phyloP scores from a whole-genome alignment of 1,140 invertebrate genomes.

The Paralvinella palmiformis region DNA sequence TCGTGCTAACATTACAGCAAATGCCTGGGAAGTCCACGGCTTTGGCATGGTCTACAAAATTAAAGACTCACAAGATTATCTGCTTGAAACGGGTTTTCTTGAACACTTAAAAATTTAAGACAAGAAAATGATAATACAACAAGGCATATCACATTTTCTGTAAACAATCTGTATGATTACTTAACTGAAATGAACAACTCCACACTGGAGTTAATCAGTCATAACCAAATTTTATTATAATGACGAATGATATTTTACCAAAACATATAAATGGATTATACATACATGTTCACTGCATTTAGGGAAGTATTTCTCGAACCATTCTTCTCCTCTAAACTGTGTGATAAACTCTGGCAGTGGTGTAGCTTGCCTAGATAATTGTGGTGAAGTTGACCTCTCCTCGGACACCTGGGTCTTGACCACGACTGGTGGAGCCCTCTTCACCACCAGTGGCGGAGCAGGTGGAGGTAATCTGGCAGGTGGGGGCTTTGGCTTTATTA shows the following conservation, averaged over 20 bases:
- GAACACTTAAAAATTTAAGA: no score
- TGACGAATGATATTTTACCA: no score
- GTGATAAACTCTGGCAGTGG: slow-evolving; percentile 38
- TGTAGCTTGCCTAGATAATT: neutral
- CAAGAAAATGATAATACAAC: no score
- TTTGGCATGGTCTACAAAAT: slow-evolving; percentile 47
- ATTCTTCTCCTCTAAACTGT: slow-evolving; percentile 41
- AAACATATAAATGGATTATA: no score
- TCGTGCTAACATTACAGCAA: slow-evolving; percentile 32
- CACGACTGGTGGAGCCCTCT: neutral
- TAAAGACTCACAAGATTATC: no score
- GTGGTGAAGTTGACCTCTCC: neutral
- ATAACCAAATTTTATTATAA: no score
- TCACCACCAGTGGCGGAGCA: neutral
- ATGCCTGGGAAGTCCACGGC: slow-evolving; percentile 39
- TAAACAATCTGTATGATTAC: no score
- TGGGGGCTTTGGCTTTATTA: neutral
- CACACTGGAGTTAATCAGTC: no score
- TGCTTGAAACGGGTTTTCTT: no score
- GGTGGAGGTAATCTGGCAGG: neutral
- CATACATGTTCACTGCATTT: slow-evolving; percentile 37
- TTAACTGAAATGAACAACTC: no score
- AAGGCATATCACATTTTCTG: no score
- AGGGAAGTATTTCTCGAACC: slow-evolving; percentile 47
- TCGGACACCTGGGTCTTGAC: neutral